Conservation (phyloP, 1,140 invertebrate genomes). For the Cyclina sinensis region DNA sequence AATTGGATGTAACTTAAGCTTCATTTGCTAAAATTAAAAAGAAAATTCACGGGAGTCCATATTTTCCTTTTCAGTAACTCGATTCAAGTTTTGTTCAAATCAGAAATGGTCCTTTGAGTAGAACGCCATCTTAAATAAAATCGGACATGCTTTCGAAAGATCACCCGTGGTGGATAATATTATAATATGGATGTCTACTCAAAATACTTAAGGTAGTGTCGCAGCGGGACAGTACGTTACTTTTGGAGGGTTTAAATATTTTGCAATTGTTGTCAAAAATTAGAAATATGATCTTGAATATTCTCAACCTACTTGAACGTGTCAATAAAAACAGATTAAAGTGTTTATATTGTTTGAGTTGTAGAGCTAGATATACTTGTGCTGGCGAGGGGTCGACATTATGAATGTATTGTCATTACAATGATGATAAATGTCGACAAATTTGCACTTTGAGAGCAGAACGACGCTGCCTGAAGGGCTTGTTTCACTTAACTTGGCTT, state of each 20-base stretch:
- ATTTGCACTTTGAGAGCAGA: background rate
- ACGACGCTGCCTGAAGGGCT: background rate
- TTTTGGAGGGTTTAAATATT: slow-evolving; percentile 16
- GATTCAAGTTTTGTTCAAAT: slow-evolving; percentile 47
- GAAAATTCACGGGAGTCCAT: background rate
- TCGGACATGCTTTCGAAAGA: background rate
- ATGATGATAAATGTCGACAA: background rate
- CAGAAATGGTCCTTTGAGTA: slow-evolving; percentile 32
- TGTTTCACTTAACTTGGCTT: background rate
- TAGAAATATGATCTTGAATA: slow-evolving; percentile 68
- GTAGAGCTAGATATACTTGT: background rate
- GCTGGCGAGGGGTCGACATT: background rate
- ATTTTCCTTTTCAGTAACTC: slow-evolving; percentile 23
- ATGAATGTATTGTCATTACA: background rate
- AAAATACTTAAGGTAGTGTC: slow-evolving; percentile 6
- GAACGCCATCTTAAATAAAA: background rate
- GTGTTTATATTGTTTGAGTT: slow-evolving; percentile 37
- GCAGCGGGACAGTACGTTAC: slow-evolving; percentile 4
- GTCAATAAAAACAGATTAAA: slow-evolving; percentile 53
- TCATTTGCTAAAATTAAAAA: slow-evolving; percentile 15
- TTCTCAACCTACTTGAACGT: slow-evolving; percentile 27
- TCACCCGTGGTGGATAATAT: slow-evolving; percentile 6
- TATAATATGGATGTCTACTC: slow-evolving; percentile 34
- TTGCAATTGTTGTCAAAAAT: slow-evolving; percentile 51
- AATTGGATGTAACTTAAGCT: slow-evolving; percentile 33